Evolutionary conservation across 2,797 vertebrate species (phyloP), one percentile per base, ranked within the genome.

Genomic region (Silurus lanzhouensis): DNA sequence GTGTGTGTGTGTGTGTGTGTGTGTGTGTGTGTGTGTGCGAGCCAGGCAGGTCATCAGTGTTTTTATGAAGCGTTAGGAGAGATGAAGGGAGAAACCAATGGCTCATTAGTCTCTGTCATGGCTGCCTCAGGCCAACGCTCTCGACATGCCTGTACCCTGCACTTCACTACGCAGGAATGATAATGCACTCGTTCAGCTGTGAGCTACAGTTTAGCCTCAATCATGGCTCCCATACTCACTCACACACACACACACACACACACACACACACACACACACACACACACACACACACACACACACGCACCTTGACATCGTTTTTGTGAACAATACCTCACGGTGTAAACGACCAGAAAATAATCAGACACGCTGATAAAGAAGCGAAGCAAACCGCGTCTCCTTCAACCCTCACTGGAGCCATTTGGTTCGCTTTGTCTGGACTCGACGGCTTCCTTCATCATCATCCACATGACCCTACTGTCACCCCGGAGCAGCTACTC

Each of bases 381-480:
- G 76, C 66, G 81, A 64, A 84, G 12, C 58, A 31, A 77, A 68
- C 48, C 20, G 80, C 85, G 63, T 67, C 88, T 66, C 84, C 80
- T 84, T 80, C 58, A 57, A 52, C 63, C 66, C 86, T 82, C 83
- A 48, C 81, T 81, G 77, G 87, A 83, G 89, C 85, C 82, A 74
- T 91, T 85, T 76, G 82, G 87, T 84, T 81, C 78, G 85, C 63
- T 85, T 89, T 83, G 87, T 90, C 92, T 88, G 91, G 92, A 93
- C 95, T 96, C 95, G 94, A 95, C 94, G 94, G 91, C 90, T 90
- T 92, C 92, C 86, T 81, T 67, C 14, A 92, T 95, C 88, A 89
- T 93, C 94, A 93, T 93, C 94, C 93, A 90, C 93, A 90, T 90
- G 90, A 91, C 92, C 87, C 76, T 85, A 74, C 88, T 87, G 90